phyloP scores from a whole-genome alignment of 2,113 vertebrate species.

The Procavia capensis region DNA sequence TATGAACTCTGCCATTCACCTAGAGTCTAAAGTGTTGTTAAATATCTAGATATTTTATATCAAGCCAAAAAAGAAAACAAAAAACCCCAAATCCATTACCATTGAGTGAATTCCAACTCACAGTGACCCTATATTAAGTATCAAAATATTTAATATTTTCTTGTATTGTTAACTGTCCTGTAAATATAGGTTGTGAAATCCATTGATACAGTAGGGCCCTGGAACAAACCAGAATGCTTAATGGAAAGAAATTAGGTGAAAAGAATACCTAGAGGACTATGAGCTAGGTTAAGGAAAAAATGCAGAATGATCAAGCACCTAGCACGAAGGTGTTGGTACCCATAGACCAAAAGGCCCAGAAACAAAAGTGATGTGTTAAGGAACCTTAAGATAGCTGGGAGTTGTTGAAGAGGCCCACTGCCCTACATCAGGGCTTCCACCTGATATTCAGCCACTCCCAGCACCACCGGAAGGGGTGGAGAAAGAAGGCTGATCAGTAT shows the following conservation, averaged over 20 bases:
- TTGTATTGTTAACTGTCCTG: neutral
- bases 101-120: no score
- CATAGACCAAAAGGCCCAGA: neutral
- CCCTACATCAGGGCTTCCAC: neutral
- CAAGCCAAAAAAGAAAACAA: no score
- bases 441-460: neutral
- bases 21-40: neutral
- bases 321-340: neutral
- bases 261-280: neutral
- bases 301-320: neutral
- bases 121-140: no score
- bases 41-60: neutral
- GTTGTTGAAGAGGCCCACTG: neutral
- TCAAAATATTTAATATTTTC: conserved; percentile 12
- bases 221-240: neutral
- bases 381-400: neutral
- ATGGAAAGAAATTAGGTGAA: conserved; percentile 4
- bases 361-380: no score
- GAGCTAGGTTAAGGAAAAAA: neutral
- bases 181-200: neutral
- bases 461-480: neutral
- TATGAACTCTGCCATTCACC: neutral
- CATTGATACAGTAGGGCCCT: neutral
- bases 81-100: no score
- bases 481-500: neutral